Conservation (phyloP, 2,797 vertebrate genomes). For the Eulemur mongoz region DNA sequence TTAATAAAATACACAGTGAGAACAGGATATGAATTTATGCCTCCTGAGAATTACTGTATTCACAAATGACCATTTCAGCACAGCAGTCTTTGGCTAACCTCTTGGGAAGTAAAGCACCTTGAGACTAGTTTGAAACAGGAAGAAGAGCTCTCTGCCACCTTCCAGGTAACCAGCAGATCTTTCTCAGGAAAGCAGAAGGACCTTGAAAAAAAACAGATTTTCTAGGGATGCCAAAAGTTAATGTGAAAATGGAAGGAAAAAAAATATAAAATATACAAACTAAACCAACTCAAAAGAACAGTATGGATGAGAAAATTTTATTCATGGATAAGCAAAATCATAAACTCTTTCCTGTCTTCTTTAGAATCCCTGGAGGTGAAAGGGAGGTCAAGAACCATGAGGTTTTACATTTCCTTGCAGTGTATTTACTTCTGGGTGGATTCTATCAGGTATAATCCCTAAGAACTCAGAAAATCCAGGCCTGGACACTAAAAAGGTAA, state of each 20-base stretch:
- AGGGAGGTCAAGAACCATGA: neutral
- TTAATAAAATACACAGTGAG: slow-evolving; percentile 65
- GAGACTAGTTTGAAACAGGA: slow-evolving; percentile 28
- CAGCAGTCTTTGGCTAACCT: neutral
- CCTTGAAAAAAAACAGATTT: neutral
- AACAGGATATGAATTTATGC: slow-evolving; percentile 74
- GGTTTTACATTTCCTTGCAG: slow-evolving; percentile 1
- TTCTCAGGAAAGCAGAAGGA: slow-evolving; percentile 17
- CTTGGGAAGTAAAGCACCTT: neutral
- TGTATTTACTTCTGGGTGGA: neutral
- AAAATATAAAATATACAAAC: slow-evolving; percentile 25
- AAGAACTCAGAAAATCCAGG: slow-evolving; percentile 6
- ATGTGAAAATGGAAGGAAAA: neutral
- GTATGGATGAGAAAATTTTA: neutral
- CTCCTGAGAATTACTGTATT: slow-evolving; percentile 67
- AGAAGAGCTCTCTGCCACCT: slow-evolving; percentile 14
- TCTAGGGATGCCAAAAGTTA: neutral
- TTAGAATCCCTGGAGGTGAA: neutral
- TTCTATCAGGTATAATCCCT: neutral
- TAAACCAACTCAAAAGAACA: neutral
- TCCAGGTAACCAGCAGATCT: slow-evolving; percentile 59
- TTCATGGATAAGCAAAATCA: neutral
- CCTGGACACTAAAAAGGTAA: slow-evolving; percentile 12
- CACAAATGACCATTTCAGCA: slow-evolving; percentile 58
- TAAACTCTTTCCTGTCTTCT: slow-evolving; percentile 3